Base-by-base conservation (phyloP, 2,113 vertebrate species). In the Rhinoderma darwinii region DNA sequence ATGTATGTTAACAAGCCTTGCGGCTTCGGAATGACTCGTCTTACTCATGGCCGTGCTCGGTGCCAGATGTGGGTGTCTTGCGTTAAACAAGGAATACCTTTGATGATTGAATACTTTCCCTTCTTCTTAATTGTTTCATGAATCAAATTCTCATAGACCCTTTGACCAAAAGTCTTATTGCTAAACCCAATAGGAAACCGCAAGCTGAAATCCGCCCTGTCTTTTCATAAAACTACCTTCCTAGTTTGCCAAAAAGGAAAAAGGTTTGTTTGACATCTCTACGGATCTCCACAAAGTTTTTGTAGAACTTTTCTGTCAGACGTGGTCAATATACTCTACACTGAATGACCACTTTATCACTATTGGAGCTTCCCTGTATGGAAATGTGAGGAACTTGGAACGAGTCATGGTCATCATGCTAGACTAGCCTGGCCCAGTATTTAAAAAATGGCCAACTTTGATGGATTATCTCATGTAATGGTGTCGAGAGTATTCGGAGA, bases 11-110 rank as follows among this genome's bases (percentile, higher is more conserved):
- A 41, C 54, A 75, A 75, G 0, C n/a, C 70, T 12, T 78, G 72
- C 9, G 14, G 72, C 22, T 59, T 61, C 73, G 10, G 51, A 22
- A n/a, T 73, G 20, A 56, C 35, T 74, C 30, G 6, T 12, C 5
- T 61, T 75, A 22, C 83, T 74, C 80, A 68, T 66, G n/a, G 5
- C 47, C 14, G 20, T 37, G 2, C 68, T 51, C 61, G 7, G 14
- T 63, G 35, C 84, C 84, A 85, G 84, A 85, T 85, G 84, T 51
- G 73, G 73, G 56, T 14, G n/a, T 51, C 27, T 59, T 39, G 25
- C 25, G 15, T 25, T 14, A 18, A 20, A 50, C 35, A 7, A 32
- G 66, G 68, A 37, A 8, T 25, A 22, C 27, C 22, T 51, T 41
- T 56, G 43, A 68, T 18, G 11, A 27, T 3, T 75, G 12, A 75